Percentiles rank a stretch among this genome's conserved stretches.
These are phyloP conservation scores for Agonum fuliginosum DNA, from an alignment of 2,888 invertebrate species.

Conservation along the genomic window DNA sequence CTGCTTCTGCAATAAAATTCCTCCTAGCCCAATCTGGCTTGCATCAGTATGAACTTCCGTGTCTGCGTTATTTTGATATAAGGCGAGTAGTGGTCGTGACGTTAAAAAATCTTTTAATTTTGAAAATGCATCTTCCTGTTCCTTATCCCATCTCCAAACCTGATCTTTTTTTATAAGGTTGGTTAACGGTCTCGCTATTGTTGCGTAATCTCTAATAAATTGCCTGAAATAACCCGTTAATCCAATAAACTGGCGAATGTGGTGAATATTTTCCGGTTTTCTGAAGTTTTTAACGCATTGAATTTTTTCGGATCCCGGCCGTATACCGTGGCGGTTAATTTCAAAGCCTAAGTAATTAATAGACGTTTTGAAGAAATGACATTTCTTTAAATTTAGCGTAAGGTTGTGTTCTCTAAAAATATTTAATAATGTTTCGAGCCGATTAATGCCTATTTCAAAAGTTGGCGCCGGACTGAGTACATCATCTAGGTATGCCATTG, in stretches of 20 bases:
- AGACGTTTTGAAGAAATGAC: constrained; percentile 24
- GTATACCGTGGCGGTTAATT: constrained; percentile 55
- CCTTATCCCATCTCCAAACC: constrained; percentile 59
- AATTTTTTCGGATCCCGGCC: constrained; percentile 64
- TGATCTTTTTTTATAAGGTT: neutral
- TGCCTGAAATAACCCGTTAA: neutral
- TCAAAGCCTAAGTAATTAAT: constrained; percentile 58
- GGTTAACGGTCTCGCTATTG: neutral
- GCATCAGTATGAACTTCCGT: constrained; percentile 67
- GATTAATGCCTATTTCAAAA: neutral
- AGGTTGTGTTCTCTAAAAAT: neutral
- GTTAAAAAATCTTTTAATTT: constrained; percentile 56
- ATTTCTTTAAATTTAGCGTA: constrained; percentile 1
- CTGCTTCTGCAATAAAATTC: constrained; percentile 65
- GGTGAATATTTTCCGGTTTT: constrained; percentile 63
- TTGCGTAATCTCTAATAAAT: neutral
- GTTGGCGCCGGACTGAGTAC: neutral
- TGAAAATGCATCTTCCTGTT: constrained; percentile 61
- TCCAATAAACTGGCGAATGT: neutral
- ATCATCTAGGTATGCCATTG: constrained; percentile 59
- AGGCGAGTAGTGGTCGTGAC: constrained; percentile 59
- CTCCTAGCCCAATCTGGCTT: constrained; percentile 64
- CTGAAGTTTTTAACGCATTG: constrained; percentile 45
- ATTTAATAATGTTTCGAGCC: constrained; percentile 6
- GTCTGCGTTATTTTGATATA: constrained; percentile 62